These are phyloP conservation scores for Apotomis turbidana DNA, from an alignment of 2,888 invertebrate species.

Conservation along the genomic window DNA sequence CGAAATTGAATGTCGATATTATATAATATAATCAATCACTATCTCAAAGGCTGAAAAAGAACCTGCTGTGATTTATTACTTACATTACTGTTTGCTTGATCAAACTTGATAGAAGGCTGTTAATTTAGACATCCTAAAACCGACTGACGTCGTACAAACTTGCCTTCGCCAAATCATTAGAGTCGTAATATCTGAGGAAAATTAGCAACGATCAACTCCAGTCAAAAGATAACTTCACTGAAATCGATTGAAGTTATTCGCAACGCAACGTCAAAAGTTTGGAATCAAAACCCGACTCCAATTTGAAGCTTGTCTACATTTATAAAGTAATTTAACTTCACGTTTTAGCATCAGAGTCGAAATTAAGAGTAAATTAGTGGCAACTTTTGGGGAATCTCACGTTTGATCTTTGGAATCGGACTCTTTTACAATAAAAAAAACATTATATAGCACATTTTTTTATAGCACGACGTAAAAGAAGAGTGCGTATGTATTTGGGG, in stretches of 20 bases:
- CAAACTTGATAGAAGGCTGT: constrained; percentile 4
- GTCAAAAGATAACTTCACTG: constrained; percentile 34
- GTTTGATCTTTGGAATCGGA: background rate
- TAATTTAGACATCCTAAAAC: constrained; percentile 24
- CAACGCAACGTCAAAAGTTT: constrained; percentile 40
- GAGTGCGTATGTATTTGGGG: too few species aligned
- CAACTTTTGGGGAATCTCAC: background rate
- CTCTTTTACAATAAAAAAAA: too few species aligned
- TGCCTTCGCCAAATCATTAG: constrained; percentile 30
- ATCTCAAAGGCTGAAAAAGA: too few species aligned
- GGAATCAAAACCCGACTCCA: constrained; percentile 29
- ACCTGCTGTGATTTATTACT: too few species aligned
- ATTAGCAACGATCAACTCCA: constrained; percentile 27
- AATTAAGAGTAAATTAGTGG: constrained; percentile 9
- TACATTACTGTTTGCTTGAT: background rate
- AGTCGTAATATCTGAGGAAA: constrained; percentile 25
- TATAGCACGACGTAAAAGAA: too few species aligned
- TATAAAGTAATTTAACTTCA: constrained; percentile 40
- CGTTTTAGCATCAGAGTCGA: constrained; percentile 7
- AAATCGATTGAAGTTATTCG: constrained; percentile 40
- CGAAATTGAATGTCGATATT: too few species aligned
- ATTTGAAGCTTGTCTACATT: constrained; percentile 38
- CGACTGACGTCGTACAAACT: constrained; percentile 23
- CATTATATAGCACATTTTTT: too few species aligned
- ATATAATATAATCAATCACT: too few species aligned